Base-by-base conservation (phyloP, 2,797 vertebrate genomes). In the Chloroceryle amazona region DNA sequence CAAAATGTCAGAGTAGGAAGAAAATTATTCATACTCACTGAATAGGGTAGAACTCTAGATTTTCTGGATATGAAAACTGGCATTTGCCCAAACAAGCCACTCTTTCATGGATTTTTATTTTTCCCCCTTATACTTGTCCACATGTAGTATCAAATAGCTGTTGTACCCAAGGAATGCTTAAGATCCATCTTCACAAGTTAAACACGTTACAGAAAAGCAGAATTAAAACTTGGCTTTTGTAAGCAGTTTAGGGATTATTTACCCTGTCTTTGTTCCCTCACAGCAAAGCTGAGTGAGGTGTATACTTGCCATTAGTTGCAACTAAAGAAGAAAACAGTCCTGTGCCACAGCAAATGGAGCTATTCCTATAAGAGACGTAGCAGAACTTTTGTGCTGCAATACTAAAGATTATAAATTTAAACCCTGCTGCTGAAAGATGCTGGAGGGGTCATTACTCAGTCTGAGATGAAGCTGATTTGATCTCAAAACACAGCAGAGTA, bases 381-480 rank as follows among this genome's bases (percentile, higher is more conserved):
- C 15, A 85, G 42, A 90, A 83, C 37, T 65, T 92, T 31, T 54
- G 57, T 75, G 16, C 19, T 66, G 55, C 49, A 41, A 2, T 55
- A 63, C 12, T 72, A 46, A 89, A 71, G 41, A 72, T 72, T n/a
- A 68, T 33, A 90, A 79, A 68, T 80, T 82, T 73, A 71, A 57
- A 73, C 21, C 39, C 58, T 68, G 46, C 55, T 94, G 80, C 85
- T 92, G 35, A 78, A 84, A 74, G 33, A 52, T 87, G 55, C 29
- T 72, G 29, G 51, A 31, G 33, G 47, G 20, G 25, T 90, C 81
- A 91, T 80, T 89, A 79, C 18, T 81, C 28, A 79, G 39, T 49
- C 54, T 89, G 37, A 91, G 65, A 66, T 66, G n/a, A 88, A 83
- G 31, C 61, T 95, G 54, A 73, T 66, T 73, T 95, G 66, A 85